Evolutionary conservation across 2,797 vertebrate species (phyloP).

Genomic region (Emydoidea blandingii): DNA sequence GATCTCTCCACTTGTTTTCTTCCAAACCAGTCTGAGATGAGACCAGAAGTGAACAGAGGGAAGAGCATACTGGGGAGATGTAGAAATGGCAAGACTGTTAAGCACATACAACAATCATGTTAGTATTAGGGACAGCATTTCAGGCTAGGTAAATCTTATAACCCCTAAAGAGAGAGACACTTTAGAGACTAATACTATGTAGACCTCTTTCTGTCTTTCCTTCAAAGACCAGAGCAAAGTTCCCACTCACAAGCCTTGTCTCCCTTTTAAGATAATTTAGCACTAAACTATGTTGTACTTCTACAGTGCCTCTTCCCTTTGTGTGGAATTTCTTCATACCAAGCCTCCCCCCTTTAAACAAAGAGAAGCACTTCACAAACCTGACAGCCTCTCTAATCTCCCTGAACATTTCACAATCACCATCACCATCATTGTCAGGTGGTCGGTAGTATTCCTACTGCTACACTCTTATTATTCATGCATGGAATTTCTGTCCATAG

Average conservation of each 20-base stretch:
- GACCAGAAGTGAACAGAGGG: neutral
- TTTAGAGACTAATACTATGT: neutral
- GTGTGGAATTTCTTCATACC: neutral
- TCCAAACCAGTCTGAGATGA: neutral
- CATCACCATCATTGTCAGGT: no score
- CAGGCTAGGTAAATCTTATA: neutral
- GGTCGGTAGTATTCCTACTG: neutral
- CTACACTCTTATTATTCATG: neutral
- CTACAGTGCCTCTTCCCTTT: neutral
- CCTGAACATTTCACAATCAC: neutral
- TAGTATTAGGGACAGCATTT: neutral
- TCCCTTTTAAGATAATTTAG: neutral
- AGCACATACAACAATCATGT: neutral
- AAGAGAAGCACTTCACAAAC: neutral
- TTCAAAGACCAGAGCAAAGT: neutral
- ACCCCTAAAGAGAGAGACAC: no score
- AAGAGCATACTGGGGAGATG: neutral
- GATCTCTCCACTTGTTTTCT: neutral
- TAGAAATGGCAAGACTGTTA: neutral
- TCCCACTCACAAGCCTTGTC: neutral
- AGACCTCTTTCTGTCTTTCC: neutral
- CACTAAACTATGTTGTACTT: neutral
- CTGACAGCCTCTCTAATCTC: neutral
- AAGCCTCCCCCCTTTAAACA: neutral
- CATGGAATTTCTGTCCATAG: neutral